Evolutionary conservation across 2,113 vertebrate species (phyloP).

Genomic region (Anser brachyrhynchus): DNA sequence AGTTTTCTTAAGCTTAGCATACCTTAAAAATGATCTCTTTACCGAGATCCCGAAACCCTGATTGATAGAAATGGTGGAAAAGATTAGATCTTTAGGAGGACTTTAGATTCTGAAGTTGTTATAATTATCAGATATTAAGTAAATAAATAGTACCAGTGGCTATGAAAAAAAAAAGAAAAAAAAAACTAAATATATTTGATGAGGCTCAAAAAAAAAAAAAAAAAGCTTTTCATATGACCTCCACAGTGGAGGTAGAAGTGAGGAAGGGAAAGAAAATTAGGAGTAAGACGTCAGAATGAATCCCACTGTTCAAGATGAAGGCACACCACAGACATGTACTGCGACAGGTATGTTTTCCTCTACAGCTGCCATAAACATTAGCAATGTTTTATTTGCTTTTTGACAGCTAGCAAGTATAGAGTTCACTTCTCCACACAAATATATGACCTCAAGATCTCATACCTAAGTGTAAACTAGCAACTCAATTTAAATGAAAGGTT

Average conservation of each 20-base stretch:
- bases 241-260: neutral
- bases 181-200: neutral
- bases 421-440: constrained; percentile 15
- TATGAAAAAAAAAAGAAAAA: neutral
- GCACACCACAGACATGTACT: neutral
- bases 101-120: neutral
- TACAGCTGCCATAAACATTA: neutral
- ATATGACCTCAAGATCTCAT: neutral
- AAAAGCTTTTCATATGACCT: neutral
- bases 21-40: neutral
- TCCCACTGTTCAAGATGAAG: neutral
- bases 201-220: neutral
- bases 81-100: neutral
- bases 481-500: constrained; percentile 15
- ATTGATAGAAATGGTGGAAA: neutral
- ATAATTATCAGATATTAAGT: neutral
- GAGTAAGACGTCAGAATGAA: neutral
- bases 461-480: neutral
- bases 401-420: neutral
- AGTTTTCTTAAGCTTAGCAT: neutral
- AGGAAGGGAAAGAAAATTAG: neutral
- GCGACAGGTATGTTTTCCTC: neutral
- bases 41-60: neutral
- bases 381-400: constrained; percentile 28
- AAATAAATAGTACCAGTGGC: neutral